phyloP scores from a whole-genome alignment of 2,113 vertebrate species.

The Leiothrix lutea region DNA sequence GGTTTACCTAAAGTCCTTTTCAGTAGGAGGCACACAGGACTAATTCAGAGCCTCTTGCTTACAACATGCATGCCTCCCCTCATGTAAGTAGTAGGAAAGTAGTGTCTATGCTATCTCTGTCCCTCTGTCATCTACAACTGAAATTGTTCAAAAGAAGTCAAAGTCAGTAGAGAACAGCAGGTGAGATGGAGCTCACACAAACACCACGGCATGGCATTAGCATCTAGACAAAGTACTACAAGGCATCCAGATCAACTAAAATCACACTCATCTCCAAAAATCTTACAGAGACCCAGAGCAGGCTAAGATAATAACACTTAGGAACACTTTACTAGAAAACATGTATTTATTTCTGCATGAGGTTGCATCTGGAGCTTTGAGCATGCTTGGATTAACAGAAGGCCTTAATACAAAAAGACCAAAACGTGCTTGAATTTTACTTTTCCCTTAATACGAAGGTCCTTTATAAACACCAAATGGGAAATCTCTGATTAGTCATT shows the following conservation, averaged over 20 bases:
- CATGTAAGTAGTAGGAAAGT: background rate
- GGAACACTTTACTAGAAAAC: background rate
- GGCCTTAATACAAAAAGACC: background rate
- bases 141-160: background rate
- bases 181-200: background rate
- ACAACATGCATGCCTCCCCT: background rate
- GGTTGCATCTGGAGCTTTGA: background rate
- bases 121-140: background rate
- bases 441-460: background rate
- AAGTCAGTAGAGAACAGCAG: background rate
- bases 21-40: background rate
- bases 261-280: background rate
- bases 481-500: background rate
- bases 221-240: background rate
- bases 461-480: background rate
- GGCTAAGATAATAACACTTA: background rate
- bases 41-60: background rate
- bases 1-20: background rate
- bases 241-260: background rate
- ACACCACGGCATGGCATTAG: fast-evolving
- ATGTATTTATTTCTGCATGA: background rate
- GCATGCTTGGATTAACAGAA: background rate
- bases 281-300: background rate
- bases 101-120: background rate
- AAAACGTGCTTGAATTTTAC: background rate